A percentile compares a stretch with the other conserved stretches of the same genome.
Conservation (phyloP, 2,113 vertebrate species). For the Damaliscus lunatus region DNA sequence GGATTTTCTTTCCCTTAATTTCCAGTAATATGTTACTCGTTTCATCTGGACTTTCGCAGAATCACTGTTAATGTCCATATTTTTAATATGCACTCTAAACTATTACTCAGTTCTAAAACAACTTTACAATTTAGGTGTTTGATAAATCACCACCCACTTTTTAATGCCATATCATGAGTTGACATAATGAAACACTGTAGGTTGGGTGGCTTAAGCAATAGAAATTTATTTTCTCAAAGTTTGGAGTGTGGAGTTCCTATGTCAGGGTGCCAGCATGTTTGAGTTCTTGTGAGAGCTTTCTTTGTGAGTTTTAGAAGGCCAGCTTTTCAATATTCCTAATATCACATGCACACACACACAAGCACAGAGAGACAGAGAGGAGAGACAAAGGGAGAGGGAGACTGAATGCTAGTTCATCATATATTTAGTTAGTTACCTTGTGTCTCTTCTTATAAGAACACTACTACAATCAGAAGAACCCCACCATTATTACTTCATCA, state of each 20-base stretch:
- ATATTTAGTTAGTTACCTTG: neutral
- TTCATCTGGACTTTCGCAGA: neutral
- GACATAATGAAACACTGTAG: neutral
- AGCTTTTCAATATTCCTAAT: neutral
- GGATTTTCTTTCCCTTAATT: neutral
- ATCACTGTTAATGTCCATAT: neutral
- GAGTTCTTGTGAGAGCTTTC: neutral
- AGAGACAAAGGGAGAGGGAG: neutral
- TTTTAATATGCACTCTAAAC: neutral
- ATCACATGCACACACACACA: neutral
- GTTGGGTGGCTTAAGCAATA: neutral
- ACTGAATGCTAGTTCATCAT: neutral
- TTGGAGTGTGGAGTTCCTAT: neutral
- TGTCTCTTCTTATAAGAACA: neutral
- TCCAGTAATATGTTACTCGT: neutral
- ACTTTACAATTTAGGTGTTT: neutral
- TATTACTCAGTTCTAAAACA: neutral
- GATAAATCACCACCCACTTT: neutral
- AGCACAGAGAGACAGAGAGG: neutral
- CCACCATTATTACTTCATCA: neutral
- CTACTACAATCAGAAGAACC: neutral
- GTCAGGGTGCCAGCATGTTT: neutral
- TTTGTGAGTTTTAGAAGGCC: neutral
- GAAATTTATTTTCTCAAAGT: neutral
- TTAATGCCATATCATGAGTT: neutral